Evolutionary conservation across 53 echinoderm and acorn worm species (phyloP).

Genomic region (Pentamera pediparva): DNA sequence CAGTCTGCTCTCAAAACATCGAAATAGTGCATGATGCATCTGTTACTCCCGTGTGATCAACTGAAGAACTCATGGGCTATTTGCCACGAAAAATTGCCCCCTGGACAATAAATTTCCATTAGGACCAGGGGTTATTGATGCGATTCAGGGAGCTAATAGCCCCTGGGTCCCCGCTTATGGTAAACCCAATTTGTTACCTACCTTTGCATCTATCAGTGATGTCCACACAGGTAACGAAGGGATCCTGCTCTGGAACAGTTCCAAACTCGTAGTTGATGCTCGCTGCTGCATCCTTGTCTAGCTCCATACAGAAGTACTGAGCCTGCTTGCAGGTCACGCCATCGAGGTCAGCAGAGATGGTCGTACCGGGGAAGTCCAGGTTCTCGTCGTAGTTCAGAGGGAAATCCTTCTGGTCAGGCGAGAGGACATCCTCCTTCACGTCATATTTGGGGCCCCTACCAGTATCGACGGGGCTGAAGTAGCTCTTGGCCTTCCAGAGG

Average conservation of each 20-base stretch:
- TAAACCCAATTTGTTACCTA: too few relatives aligned
- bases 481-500: conserved; percentile 62
- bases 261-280: conserved; percentile 66
- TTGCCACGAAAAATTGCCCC: not conserved
- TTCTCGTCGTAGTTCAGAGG: conserved; percentile 46
- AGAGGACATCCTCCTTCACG: conserved; percentile 53
- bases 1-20: too few relatives aligned
- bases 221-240: conserved; percentile 61
- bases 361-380: conserved; percentile 44
- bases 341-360: conserved; percentile 59
- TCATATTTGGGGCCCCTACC: conserved; percentile 66
- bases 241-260: conserved; percentile 64
- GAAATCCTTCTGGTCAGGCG: conserved; percentile 35
- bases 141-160: too few relatives aligned
- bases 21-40: too few relatives aligned
- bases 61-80: too few relatives aligned
- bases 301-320: conserved; percentile 62
- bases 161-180: too few relatives aligned
- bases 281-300: conserved; percentile 61
- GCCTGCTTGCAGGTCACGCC: conserved; percentile 71
- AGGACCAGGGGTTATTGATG: too few relatives aligned
- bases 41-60: too few relatives aligned
- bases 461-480: conserved; percentile 50
- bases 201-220: conserved; percentile 85
- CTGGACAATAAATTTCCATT: not conserved